Conservation (phyloP, 2,797 vertebrate species). For the Syngnathus acus region DNA sequence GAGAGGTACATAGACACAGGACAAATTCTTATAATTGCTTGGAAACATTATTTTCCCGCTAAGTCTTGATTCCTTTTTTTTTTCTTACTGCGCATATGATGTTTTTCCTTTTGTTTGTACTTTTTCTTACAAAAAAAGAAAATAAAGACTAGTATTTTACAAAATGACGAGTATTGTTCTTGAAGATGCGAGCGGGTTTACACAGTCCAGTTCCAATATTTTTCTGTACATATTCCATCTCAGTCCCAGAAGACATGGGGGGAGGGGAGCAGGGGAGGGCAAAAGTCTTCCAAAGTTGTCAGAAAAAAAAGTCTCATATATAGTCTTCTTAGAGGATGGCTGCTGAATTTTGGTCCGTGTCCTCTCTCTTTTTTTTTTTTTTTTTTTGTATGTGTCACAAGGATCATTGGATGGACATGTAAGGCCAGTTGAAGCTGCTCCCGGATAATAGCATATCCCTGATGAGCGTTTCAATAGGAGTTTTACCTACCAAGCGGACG, state of each 20-base stretch:
- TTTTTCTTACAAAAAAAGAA: constrained; percentile 80
- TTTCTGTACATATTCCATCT: constrained; percentile 98
- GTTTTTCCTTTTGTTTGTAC: constrained; percentile 84
- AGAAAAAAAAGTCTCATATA: constrained; percentile 77
- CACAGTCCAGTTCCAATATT: constrained; percentile 83
- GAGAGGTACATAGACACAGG: constrained; percentile 99
- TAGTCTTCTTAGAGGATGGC: constrained; percentile 72
- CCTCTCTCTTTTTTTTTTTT: constrained; percentile 47
- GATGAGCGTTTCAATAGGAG: constrained; percentile 99
- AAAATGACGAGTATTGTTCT: constrained; percentile 96
- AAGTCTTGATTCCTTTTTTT: constrained; percentile 87
- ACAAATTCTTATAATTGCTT: constrained; percentile 99
- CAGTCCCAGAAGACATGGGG: constrained; percentile 83
- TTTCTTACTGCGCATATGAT: constrained; percentile 92
- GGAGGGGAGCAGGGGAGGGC: constrained; percentile 64
- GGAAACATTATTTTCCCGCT: constrained; percentile 98
- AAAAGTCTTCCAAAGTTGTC: constrained; percentile 70
- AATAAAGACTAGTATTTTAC: constrained; percentile 99
- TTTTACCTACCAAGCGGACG: constrained; percentile 99
- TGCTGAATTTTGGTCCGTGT: constrained; percentile 73
- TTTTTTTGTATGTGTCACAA: constrained; percentile 54
- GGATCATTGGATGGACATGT: constrained; percentile 99
- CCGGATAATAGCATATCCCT: constrained; percentile 99
- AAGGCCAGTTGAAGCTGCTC: constrained; percentile 99
- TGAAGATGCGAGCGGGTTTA: constrained; percentile 85